Base-by-base conservation (phyloP, 2,888 invertebrate genomes). In the Neoscelio sp. region DNA sequence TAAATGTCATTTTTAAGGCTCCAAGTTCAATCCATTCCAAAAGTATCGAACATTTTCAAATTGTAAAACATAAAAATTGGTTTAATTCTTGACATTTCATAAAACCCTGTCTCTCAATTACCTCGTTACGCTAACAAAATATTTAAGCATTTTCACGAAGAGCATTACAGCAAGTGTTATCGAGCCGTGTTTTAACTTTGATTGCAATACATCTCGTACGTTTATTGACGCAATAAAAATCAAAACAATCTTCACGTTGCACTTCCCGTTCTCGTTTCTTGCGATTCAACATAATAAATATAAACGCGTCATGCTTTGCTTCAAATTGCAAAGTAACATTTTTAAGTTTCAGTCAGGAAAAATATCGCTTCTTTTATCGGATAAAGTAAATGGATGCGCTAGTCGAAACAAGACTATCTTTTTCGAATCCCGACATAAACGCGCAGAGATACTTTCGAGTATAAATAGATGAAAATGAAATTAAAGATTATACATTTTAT, bases 201-300 rank as follows among this genome's bases (percentile, higher is more conserved):
- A 6, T 12, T 10, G 20, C 23, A 20, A 20, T 33, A 42, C 46
- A 46, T 44, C 46, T 44, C 26, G 50, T 35, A 26, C 35, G 20
- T 35, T 46, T 44, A 67, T 67, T 56, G 67, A 56, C 56, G 38
- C 38, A 58, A 58, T 56, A 46, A 68, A 68, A 60, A 67, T 68
- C 50, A 46, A 67, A 42, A 67, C 44, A 58, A 44, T 40, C 35
- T 18, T 38, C 26, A 20, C 33, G 44, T 44, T 48, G 26, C 44
- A 58, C 33, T 68, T 68, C 58, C 48, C 48, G 56, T 70, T 70
- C 28, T 33, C 12, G 52, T 28, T 52, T 50, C 65, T 50, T 42
- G 20, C 42, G 20, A 54, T 23, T 54, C 64, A 54, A 40, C 54
- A 33, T 33, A 33, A 67, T 54, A 30, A 42, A 52, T 44, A 54